Evolutionary conservation across 1,140 invertebrate genomes (phyloP), one percentile per base, ranked within the genome.

Genomic region (Scaptomyza pallida): DNA sequence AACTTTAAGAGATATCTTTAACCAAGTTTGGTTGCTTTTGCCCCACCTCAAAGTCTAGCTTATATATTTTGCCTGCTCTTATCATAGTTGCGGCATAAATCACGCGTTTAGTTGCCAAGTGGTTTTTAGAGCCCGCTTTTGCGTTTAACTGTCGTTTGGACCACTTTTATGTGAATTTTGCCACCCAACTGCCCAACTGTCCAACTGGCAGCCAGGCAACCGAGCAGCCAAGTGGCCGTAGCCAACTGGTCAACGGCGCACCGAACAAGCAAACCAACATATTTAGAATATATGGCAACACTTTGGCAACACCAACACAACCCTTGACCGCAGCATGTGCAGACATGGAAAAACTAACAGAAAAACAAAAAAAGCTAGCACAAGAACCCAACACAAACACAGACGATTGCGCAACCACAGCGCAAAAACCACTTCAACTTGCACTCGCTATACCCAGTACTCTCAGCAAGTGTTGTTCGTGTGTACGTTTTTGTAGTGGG

Each of bases 221-320:
- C 61, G n/a, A n/a, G n/a, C n/a, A 26, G 48, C 51, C 50, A 68
- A 60, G 33, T 55, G 63, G 62, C 52, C 52, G 5, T 26, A 26
- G 40, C 51, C 61, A 68, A 60, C 35, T 55, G 63, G 62, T 56
- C 47, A 60, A 19, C 30, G 8, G 47, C 59, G 40, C 10, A 37
- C 26, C 60, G 40, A 41, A 62, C 55, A 19, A 55, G 71, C 75
- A 70, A n/a, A 65, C 82, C 82, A 75, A 86, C 82, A 88, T 86
- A 82, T 86, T 86, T 86, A 86, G 82, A 86, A 86, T 88, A 86
- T 86, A 86, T 88, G 82, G 82, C 82, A 86, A 86, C 82, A 88
- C 82, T 86, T 85, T 88, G 82, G 82, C 82, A 78, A 72, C 82
- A 78, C 74, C 62, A 73, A 72, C 82, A 86, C 81, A 85, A 76